Percentiles rank a stretch among this genome's conserved stretches.
Conservation (phyloP, 2,888 invertebrate species). For the Lissocephala sabroskyi region DNA sequence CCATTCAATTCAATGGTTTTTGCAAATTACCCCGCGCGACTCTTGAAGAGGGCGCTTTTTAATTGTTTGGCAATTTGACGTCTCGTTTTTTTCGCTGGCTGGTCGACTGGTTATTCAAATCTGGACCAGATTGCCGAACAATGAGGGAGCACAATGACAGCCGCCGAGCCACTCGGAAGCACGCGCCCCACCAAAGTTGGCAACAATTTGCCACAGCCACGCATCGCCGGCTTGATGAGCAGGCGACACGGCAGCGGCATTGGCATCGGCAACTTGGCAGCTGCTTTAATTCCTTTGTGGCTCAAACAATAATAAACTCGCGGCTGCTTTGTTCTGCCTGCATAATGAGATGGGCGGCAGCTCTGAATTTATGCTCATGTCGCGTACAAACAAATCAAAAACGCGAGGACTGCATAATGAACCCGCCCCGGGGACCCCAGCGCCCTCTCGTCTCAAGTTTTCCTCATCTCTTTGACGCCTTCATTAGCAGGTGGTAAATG, state of each 20-base stretch:
- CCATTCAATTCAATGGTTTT: too few relatives aligned
- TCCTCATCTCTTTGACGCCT: slow-evolving; percentile 19
- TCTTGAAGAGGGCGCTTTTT: slow-evolving; percentile 27
- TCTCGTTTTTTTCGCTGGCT: slow-evolving; percentile 25
- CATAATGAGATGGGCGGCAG: slow-evolving; percentile 43
- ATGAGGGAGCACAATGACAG: too few relatives aligned
- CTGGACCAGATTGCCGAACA: too few relatives aligned
- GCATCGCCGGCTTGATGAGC: slow-evolving; percentile 34
- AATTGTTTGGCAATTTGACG: slow-evolving; percentile 50
- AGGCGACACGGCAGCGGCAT: too few relatives aligned
- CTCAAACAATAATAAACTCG: slow-evolving; percentile 46
- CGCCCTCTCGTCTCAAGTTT: background rate
- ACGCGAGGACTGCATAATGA: slow-evolving; percentile 57
- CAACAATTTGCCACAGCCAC: slow-evolving; percentile 2
- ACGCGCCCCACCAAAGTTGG: background rate
- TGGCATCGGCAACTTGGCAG: too few relatives aligned
- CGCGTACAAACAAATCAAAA: slow-evolving; percentile 49
- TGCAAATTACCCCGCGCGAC: too few relatives aligned
- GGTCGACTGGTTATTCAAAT: slow-evolving; percentile 10
- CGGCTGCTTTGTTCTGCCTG: slow-evolving; percentile 39
- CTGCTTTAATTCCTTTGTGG: slow-evolving; percentile 58
- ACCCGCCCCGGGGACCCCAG: background rate
- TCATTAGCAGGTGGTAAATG: slow-evolving; percentile 46
- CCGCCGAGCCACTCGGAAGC: too few relatives aligned
- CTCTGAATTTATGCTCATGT: slow-evolving; percentile 52